Evolutionary conservation across 2,888 invertebrate genomes (phyloP).

Genomic region (Eupithecia pulchellata): DNA sequence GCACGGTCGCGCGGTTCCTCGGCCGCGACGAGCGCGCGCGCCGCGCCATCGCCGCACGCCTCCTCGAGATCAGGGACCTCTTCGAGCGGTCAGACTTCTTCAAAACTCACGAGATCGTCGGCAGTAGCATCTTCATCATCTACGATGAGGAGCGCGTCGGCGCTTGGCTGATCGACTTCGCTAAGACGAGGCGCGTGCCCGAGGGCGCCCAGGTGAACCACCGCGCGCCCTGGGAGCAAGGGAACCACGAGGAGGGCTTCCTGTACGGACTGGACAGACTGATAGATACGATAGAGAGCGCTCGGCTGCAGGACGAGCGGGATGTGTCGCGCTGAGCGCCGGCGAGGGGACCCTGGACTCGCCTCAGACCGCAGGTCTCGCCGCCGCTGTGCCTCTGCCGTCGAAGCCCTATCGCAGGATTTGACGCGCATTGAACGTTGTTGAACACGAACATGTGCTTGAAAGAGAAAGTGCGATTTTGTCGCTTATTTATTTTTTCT

Average conservation of each 20-base stretch:
- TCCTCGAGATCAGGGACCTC: conserved; percentile 90
- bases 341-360: conserved; percentile 73
- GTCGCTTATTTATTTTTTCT: conserved; percentile 73
- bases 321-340: conserved; percentile 79
- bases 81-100: conserved; percentile 95
- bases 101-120: conserved; percentile 95
- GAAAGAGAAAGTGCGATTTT: conserved; percentile 71
- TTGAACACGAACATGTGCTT: conserved; percentile 66
- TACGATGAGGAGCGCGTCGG: conserved; percentile 95
- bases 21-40: conserved; percentile 87
- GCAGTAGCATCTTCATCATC: conserved; percentile 97
- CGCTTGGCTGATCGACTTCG: conserved; percentile 99
- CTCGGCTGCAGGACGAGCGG: conserved; percentile 65
- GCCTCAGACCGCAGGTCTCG: conserved; percentile 63
- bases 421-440: conserved; percentile 62
- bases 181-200: conserved; percentile 93
- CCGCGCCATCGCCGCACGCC: conserved; percentile 88
- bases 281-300: conserved; percentile 87
- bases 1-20: conserved; percentile 91
- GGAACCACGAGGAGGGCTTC: conserved; percentile 99
- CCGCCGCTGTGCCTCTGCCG: conserved; percentile 55
- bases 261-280: conserved; percentile 96
- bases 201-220: conserved; percentile 90
- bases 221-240: conserved; percentile 92
- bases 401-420: conserved; percentile 41